Conservation (phyloP, 2,113 vertebrate species). For the Monarcha castaneiventris region DNA sequence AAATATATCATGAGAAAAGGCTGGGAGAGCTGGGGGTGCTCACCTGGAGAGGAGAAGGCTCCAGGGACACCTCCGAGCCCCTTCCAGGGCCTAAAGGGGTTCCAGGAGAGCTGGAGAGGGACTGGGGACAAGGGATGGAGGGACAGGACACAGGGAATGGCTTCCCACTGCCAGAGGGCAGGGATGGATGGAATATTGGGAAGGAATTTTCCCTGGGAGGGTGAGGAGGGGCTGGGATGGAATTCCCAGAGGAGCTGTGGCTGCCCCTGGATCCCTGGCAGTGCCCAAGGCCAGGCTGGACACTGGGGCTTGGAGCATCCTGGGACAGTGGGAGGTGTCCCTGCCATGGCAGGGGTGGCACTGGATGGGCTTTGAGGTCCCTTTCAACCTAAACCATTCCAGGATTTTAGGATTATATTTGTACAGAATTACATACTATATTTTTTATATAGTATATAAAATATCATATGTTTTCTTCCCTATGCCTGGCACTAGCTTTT, state of each 20-base stretch:
- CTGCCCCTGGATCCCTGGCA: neutral
- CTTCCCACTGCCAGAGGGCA: neutral
- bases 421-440: too few species aligned
- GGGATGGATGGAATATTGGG: neutral
- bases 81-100: accelerated
- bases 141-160: neutral
- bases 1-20: neutral
- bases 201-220: neutral
- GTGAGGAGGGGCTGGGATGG: neutral
- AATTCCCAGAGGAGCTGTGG: neutral
- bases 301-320: neutral
- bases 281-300: neutral
- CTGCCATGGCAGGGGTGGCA: neutral
- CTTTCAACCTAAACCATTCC: neutral
- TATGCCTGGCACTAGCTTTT: neutral
- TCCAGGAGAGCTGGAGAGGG: neutral
- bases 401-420: neutral
- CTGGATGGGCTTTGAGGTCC: accelerated
- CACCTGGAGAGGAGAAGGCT: accelerated
- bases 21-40: neutral
- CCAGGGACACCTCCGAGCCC: neutral
- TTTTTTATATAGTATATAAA: neutral
- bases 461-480: neutral
- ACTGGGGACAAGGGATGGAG: neutral
- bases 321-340: neutral